phyloP scores from a whole-genome alignment of 2,888 invertebrate species.

The Eupithecia tripunctaria region DNA sequence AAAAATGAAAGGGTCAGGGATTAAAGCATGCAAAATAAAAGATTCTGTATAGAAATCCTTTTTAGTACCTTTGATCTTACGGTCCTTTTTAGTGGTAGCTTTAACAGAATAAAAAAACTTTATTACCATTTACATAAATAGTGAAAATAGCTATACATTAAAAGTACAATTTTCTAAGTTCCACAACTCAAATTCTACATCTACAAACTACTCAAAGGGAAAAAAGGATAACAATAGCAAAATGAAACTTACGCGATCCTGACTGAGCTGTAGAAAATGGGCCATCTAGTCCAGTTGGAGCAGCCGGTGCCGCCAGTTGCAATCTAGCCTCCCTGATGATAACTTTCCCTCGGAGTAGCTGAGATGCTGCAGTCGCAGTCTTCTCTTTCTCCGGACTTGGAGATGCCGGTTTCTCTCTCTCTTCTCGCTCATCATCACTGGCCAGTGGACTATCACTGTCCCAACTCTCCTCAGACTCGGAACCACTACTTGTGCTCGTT shows the following conservation, averaged over 20 bases:
- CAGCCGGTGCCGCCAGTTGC: constrained; percentile 82
- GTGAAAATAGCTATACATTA: background rate
- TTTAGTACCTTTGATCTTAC: constrained; percentile 2
- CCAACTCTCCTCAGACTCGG: constrained; percentile 79
- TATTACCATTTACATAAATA: constrained; percentile 11
- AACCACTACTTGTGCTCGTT: constrained; percentile 76
- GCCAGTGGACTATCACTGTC: constrained; percentile 72
- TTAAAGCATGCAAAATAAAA: constrained; percentile 9
- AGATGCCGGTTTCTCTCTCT: constrained; percentile 69
- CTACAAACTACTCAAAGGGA: background rate
- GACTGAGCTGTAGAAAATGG: constrained; percentile 85
- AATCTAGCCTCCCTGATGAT: constrained; percentile 88
- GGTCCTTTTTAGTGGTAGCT: constrained; percentile 14
- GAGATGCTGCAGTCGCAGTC: constrained; percentile 62
- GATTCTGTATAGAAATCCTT: background rate
- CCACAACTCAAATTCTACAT: background rate
- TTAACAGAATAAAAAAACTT: constrained; percentile 21
- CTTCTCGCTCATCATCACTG: constrained; percentile 62
- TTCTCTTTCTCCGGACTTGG: constrained; percentile 79
- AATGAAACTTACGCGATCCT: constrained; percentile 70
- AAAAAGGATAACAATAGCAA: background rate
- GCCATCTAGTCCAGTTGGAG: constrained; percentile 84
- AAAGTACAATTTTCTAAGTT: background rate
- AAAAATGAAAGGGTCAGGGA: constrained; percentile 47
- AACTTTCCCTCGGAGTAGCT: constrained; percentile 86